Conservation (phyloP, 2,888 invertebrate genomes). For the Polydrusus pterygomalis region DNA sequence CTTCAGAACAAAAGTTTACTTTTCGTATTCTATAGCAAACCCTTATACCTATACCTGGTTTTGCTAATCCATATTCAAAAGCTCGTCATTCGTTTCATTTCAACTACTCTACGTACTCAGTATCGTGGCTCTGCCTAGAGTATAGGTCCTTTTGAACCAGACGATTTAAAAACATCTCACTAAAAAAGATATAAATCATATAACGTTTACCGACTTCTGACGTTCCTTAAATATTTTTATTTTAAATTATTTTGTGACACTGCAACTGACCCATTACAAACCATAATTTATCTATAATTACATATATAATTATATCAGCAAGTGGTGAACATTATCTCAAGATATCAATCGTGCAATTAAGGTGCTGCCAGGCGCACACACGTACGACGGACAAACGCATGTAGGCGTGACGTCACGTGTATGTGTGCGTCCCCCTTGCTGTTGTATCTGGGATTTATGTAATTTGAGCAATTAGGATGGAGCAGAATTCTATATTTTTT, state of each 20-base stretch:
- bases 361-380: conserved; percentile 62
- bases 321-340: conserved; percentile 62
- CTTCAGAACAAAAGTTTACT: too few species aligned
- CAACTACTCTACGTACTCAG: too few species aligned
- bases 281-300: conserved; percentile 59
- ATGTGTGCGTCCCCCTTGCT: conserved; percentile 17
- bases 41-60: too few species aligned
- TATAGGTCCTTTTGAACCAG: too few species aligned
- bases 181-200: too few species aligned
- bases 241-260: not conserved
- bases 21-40: too few species aligned
- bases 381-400: conserved; percentile 58
- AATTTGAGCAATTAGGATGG: conserved; percentile 25
- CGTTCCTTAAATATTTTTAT: too few species aligned
- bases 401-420: conserved; percentile 54
- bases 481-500: not conserved
- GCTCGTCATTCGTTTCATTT: too few species aligned
- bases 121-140: too few species aligned
- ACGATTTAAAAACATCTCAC: too few species aligned
- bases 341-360: conserved; percentile 66
- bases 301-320: conserved; percentile 62
- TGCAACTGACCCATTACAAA: conserved; percentile 59
- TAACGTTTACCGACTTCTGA: too few species aligned
- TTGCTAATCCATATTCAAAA: too few species aligned
- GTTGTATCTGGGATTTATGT: conserved; percentile 31